Evolutionary conservation across 2,888 invertebrate genomes (phyloP).

Genomic region (Thecophora atra): DNA sequence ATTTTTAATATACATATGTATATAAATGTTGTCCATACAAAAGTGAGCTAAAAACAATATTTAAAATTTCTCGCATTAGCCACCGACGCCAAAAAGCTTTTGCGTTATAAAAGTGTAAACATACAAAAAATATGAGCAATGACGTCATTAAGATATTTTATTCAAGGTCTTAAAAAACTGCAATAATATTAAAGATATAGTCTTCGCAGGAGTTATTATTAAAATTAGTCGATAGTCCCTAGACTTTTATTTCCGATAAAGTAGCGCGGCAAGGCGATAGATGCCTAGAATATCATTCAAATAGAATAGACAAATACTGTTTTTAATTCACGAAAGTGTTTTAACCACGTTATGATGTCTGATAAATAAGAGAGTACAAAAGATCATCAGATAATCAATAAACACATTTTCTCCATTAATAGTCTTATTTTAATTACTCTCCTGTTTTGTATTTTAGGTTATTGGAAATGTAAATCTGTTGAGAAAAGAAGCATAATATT

Average conservation of each 20-base stretch:
- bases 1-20: neutral
- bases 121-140: conserved; percentile 50
- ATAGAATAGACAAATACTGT: too few relatives aligned
- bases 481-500: neutral
- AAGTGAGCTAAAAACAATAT: conserved; percentile 17
- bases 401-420: too few relatives aligned
- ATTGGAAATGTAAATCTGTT: conserved; percentile 10
- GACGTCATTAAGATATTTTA: conserved; percentile 64
- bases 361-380: too few relatives aligned
- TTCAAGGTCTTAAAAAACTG: conserved; percentile 60
- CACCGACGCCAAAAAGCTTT: neutral
- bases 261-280: too few relatives aligned
- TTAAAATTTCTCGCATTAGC: neutral
- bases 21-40: neutral
- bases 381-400: too few relatives aligned
- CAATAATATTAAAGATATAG: neutral
- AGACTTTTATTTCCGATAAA: too few relatives aligned
- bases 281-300: too few relatives aligned
- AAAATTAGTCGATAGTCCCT: neutral
- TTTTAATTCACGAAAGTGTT: too few relatives aligned
- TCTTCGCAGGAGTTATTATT: neutral
- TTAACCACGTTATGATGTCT: too few relatives aligned
- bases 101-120: conserved; percentile 5
- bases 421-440: neutral
- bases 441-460: neutral